Base-by-base conservation (phyloP, 2,113 vertebrate species). In the Syngnathus typhle region DNA sequence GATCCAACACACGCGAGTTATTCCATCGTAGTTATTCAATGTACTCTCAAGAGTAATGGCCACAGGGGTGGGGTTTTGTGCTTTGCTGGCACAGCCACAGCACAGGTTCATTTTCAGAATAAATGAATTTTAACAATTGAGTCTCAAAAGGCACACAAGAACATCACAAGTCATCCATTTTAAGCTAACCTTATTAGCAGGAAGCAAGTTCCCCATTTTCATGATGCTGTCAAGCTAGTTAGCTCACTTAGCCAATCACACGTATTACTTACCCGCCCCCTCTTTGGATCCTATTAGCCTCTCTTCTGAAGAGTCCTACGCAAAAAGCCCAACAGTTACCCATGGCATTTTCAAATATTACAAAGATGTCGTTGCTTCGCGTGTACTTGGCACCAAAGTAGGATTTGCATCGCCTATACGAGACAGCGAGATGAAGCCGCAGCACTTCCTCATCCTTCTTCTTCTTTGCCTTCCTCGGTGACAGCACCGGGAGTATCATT, bases 301-400 rank as follows among this genome's bases (percentile, higher is more conserved):
- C 88, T 44, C 80, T 87, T 76, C 89, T 76, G 71, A 88, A 92
- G 27, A 91, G 60, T 63, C 82, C 88, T 1, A 71, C 82, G 63
- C 89, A 92, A 43, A 79, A 81, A 38, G 77, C 70, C 89, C 91
- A 92, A 73, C 89, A 92, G 84, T 89, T 92, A 77, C 91, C 91
- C 91, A 92, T 92, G 62, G 85, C 91, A 91, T 89, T 89, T 88
- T 89, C 83, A 73, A 70, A 70, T 72, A 11, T 32, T 0, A 16
- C 39, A 65, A 2, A 60, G 11, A 44, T 72, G 71, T 68, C 64
- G 69, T 73, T 79, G 65, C 60, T 44, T 2, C 54, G 60, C 66
- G 21, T 44, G 19, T 46, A 44, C 49, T 68, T 23, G 38, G 67
- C n/a, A 18, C 21, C 10, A 2, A 55, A 21, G 52, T 4, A 18